Evolutionary conservation across 2,797 vertebrate genomes (phyloP).

Genomic region (Syngnathus rostellatus): DNA sequence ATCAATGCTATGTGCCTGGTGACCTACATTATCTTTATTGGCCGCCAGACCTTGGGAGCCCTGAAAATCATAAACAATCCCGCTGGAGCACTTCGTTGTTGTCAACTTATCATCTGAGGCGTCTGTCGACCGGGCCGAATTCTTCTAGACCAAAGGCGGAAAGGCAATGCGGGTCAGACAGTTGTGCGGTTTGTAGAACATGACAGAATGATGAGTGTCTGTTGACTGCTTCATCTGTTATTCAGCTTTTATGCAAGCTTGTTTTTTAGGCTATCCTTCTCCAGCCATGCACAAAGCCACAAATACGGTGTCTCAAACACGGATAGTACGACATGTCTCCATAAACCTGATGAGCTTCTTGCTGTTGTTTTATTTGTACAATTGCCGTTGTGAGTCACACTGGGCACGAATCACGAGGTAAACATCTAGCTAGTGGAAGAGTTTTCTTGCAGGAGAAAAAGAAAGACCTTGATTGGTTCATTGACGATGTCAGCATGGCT

Average conservation of each 20-base stretch:
- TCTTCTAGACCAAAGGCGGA: constrained; percentile 50
- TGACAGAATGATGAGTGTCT: constrained; percentile 25
- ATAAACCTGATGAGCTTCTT: constrained; percentile 26
- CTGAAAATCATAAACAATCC: constrained; percentile 42
- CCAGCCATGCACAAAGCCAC: constrained; percentile 32
- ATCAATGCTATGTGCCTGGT: constrained; percentile 47
- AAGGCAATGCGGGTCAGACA: constrained; percentile 12
- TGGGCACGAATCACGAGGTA: constrained; percentile 8
- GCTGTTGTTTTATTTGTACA: constrained; percentile 23
- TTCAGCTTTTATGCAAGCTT: constrained; percentile 14
- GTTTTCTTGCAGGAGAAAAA: constrained; percentile 27
- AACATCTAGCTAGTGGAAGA: not conserved
- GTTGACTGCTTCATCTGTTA: constrained; percentile 28
- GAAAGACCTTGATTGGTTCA: not conserved
- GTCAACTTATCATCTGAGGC: constrained; percentile 28
- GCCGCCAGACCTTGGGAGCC: constrained; percentile 24
- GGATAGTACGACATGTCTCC: constrained; percentile 27
- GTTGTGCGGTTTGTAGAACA: constrained; percentile 18
- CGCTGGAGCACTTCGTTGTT: constrained; percentile 32
- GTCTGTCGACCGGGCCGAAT: constrained; percentile 18
- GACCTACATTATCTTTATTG: constrained; percentile 64
- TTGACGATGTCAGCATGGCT: constrained; percentile 30
- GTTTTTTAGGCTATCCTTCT: constrained; percentile 14
- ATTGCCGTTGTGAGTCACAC: constrained; percentile 5
- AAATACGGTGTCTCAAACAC: constrained; percentile 39